Evolutionary conservation across 2,888 invertebrate species (phyloP), one percentile per base, ranked within the genome.

Genomic region (Andrena marginata): DNA sequence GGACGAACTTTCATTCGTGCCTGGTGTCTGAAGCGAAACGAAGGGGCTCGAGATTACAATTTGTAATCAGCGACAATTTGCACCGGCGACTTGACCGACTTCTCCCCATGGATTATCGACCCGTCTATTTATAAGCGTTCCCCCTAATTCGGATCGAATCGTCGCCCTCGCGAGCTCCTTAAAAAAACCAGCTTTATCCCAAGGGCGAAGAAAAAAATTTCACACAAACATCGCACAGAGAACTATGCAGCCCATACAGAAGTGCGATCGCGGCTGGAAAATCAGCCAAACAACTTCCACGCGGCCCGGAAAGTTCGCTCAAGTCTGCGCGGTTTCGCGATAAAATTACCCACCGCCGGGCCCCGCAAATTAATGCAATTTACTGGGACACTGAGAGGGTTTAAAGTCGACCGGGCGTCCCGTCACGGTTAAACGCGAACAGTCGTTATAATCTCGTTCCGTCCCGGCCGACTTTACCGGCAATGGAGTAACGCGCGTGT

Each of bases 121-220:
- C 69, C n/a, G 35, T 31, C 72, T 70, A 67, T 83, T 83, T 77
- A 69, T 72, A 82, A 82, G 82, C 31, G 77, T 73, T 82, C 75
- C 71, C 60, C 35, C 8, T 20, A 20, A 72, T 67, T 49, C 48
- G 16, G 74, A 73, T 77, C 84, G 64, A 77, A 70, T 70, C 42
- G 60, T 48, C n/a, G 49, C n/a, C 33, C 1, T 29, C 16, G 26
- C 7, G n/a, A 6, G 4, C n/a, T 10, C 5, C 7, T 31, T 23
- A 6, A 5, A 16, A 23, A 33, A 31, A 16, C 16, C 42, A 42
- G 1, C 42, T 42, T 42, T 13, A 42, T 4, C 42, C 35, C 35
- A 13, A 35, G 35, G 35, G 16, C 0, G 5, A 42, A 42, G 42
- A 13, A 42, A 42, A 3, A 13, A 16, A 16, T 5, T 42, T 42